Base-by-base conservation (phyloP, 2,113 vertebrate species). In the Scomber colias region DNA sequence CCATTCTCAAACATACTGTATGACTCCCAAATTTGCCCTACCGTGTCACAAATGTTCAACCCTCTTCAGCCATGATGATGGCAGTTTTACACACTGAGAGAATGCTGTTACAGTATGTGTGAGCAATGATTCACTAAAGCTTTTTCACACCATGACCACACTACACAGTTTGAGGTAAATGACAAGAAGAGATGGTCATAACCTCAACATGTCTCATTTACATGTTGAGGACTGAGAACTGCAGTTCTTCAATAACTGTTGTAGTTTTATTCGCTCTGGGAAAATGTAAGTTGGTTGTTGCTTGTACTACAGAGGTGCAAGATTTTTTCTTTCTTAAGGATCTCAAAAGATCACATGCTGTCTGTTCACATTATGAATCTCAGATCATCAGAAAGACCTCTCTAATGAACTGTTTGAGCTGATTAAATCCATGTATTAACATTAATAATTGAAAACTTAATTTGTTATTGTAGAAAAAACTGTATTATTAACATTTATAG, bases 1-100 rank as follows among this genome's bases (percentile, higher is more conserved):
- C 21, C 69, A 86, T 85, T 82, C 77, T 84, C 89, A 81, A 81
- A 55, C 60, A 68, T 71, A 70, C 77, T 67, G 80, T 75, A 71
- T 75, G 86, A 82, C 69, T 90, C 78, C 56, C 59, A 75, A 16
- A 80, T 91, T 81, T 77, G 71, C 84, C 53, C 31, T 66, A 66
- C 12, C 12, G 30, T 63, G 55, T 90, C 61, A 85, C 64, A 81
- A 31, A 79, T 81, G 55, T 83, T 65, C 17, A 40, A 27, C 48
- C 51, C 44, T 77, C 40, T 21, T 63, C 69, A 60, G 66, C 56
- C 21, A 53, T 12, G 44, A 0, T 1, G 53, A 68, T 55, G 72
- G 19, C 62, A 50, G 62, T 45, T 76, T 72, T 45, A 83, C 19
- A 60, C 53, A 70, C 17, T 7, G 27, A 54, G 61, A 49, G 17